Conservation (phyloP, 1,140 invertebrate genomes). For the Tyrophagus putrescentiae region DNA sequence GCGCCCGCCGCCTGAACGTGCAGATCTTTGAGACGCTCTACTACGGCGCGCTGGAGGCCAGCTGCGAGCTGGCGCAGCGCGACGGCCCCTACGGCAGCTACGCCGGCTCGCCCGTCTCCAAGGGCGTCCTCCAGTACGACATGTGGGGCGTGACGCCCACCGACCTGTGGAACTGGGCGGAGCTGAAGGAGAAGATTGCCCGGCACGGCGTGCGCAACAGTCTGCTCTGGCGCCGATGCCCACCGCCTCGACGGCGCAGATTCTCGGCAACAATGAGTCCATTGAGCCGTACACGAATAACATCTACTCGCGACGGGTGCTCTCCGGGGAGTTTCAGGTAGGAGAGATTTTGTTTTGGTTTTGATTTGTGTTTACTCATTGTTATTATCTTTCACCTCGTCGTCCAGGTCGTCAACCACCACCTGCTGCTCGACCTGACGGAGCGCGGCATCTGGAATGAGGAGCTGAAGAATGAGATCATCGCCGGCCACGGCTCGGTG, state of each 20-base stretch:
- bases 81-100: constrained; percentile 81
- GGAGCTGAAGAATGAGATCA: constrained; percentile 88
- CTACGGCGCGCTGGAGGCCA: constrained; percentile 87
- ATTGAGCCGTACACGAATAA: constrained; percentile 98
- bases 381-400: neutral
- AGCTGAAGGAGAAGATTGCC: constrained; percentile 68
- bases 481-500: constrained; percentile 79
- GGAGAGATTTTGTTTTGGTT: constrained; percentile 8
- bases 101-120: constrained; percentile 72
- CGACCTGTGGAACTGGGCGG: constrained; percentile 73
- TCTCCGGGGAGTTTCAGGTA: constrained; percentile 71
- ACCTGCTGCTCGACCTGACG: constrained; percentile 81
- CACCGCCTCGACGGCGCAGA: constrained; percentile 96
- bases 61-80: constrained; percentile 80
- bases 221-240: constrained; percentile 94
- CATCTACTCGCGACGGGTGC: constrained; percentile 80
- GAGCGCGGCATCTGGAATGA: constrained; percentile 81
- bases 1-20: constrained; percentile 73
- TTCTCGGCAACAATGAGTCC: constrained; percentile 95
- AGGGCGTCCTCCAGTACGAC: constrained; percentile 93
- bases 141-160: constrained; percentile 92
- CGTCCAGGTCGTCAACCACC: constrained; percentile 83
- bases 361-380: neutral
- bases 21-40: constrained; percentile 98
- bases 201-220: constrained; percentile 86